A percentile compares a stretch with the other conserved stretches of the same genome.
These are phyloP conservation scores for Oeneis ivallda DNA, from an alignment of 2,888 invertebrate genomes.

Conservation along the genomic window DNA sequence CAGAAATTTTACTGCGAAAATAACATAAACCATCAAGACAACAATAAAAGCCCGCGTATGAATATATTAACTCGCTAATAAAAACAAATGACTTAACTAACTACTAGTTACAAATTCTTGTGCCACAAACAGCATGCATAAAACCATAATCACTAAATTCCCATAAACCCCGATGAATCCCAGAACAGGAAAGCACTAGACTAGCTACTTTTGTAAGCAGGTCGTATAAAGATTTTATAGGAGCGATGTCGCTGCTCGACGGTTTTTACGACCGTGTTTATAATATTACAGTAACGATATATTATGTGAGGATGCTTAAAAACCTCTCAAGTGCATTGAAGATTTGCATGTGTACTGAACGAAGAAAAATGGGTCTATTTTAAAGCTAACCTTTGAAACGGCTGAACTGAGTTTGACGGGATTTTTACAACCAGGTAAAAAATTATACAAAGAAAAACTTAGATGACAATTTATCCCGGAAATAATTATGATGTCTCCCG, in stretches of 20 bases:
- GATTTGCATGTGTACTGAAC: neutral
- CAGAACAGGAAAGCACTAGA: conserved; percentile 35
- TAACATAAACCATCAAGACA: neutral
- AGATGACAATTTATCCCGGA: too few relatives aligned
- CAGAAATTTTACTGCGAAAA: neutral
- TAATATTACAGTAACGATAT: conserved; percentile 31
- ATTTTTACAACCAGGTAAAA: too few relatives aligned
- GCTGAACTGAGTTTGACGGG: too few relatives aligned
- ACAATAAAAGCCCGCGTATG: neutral
- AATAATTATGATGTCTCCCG: too few relatives aligned
- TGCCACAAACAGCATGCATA: neutral
- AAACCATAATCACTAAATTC: conserved; percentile 18
- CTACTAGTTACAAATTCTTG: neutral
- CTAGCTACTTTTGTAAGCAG: conserved; percentile 44
- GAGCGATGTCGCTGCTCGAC: conserved; percentile 39
- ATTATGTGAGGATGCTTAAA: conserved; percentile 27
- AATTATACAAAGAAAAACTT: too few relatives aligned
- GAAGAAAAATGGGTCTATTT: too few relatives aligned
- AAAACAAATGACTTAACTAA: neutral
- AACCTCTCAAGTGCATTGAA: conserved; percentile 29
- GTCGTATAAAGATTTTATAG: conserved; percentile 44
- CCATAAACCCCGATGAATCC: conserved; percentile 32
- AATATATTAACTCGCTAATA: conserved; percentile 1
- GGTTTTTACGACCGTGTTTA: conserved; percentile 52
- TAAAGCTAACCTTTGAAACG: too few relatives aligned